Base-by-base conservation (phyloP, 2,888 invertebrate species). In the Philaethria dido region DNA sequence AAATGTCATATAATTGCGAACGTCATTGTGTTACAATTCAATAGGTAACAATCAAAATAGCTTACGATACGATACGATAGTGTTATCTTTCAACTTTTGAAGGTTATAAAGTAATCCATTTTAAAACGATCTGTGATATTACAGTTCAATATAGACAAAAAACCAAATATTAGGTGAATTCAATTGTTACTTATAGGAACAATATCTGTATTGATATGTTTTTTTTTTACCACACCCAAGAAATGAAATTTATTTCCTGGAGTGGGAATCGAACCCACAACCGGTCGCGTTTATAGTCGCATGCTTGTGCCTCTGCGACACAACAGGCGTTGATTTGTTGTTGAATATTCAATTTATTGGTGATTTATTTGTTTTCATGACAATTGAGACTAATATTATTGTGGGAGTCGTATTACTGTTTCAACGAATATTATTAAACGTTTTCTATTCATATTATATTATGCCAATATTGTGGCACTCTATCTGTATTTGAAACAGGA, bases 41-140 rank as follows among this genome's bases (percentile, higher is more conserved):
- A 52, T 33, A 52, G 29, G 16, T 29, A 52, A 52, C 52, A 52
- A 52, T 52, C 29, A 29, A 52, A 52, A 59, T 62, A 57, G 42
- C 44, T 33, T 52, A n/a, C n/a, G n/a, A n/a, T n/a, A n/a, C n/a
- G n/a, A n/a, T 44, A 16, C 44, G 44, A 52, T 18, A 33, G 16
- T 52, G 16, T 29, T 52, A 52, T 52, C 16, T 29, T 13, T n/a
- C n/a, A n/a, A 29, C 29, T 33, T 52, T 52, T 33, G 52, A 52
- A 52, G 52, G 52, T 52, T 52, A 52, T 8, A 50, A 22, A n/a
- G 16, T 33, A 52, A 52, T 52, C 16, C 29, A 52, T 16, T 33
- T 25, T 52, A 33, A 5, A 52, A 16, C 14, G 50, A 25, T 3
- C 8, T 50, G n/a, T 25, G 50, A 50, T 22, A 14, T 50, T 25